A percentile compares a stretch with the other conserved stretches of the same genome.
phyloP scores from a whole-genome alignment of 2,797 vertebrate genomes.

The Pseudocheirus occidentalis region DNA sequence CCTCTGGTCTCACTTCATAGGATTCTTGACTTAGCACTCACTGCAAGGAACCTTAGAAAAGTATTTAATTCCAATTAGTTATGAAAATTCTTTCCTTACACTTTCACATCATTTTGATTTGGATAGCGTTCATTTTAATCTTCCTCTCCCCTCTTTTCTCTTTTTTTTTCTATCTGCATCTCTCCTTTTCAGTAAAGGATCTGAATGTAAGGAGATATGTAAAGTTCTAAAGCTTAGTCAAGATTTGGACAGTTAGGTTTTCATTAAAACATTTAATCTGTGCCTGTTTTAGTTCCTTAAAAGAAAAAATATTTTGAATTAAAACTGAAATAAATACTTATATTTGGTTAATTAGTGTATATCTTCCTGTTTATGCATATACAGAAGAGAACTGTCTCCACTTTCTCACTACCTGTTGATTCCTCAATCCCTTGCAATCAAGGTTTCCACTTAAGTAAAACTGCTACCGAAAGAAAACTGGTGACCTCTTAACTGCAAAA shows the following conservation, averaged over 20 bases:
- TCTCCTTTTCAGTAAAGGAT: not conserved
- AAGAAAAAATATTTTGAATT: constrained; percentile 52
- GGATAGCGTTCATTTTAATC: too few species aligned
- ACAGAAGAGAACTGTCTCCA: not conserved
- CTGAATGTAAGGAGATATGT: constrained; percentile 42
- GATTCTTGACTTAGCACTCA: not conserved
- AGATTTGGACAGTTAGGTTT: not conserved
- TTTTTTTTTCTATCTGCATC: too few species aligned
- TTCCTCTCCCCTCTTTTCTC: too few species aligned
- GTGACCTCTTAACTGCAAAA: too few species aligned
- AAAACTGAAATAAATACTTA: not conserved
- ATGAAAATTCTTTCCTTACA: too few species aligned
- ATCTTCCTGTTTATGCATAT: constrained; percentile 24
- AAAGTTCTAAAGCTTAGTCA: not conserved
- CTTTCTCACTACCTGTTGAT: not conserved
- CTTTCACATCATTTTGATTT: too few species aligned
- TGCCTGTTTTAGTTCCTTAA: constrained; percentile 30
- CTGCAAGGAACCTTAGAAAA: not conserved
- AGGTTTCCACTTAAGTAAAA: not conserved
- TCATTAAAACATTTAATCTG: constrained; percentile 43
- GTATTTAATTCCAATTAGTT: not conserved
- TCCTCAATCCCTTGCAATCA: not conserved
- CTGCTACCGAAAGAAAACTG: not conserved
- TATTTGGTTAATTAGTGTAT: not conserved
- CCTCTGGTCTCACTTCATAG: not conserved